phyloP scores from a whole-genome alignment of 2,888 invertebrate genomes.

The Saturnia japonica region DNA sequence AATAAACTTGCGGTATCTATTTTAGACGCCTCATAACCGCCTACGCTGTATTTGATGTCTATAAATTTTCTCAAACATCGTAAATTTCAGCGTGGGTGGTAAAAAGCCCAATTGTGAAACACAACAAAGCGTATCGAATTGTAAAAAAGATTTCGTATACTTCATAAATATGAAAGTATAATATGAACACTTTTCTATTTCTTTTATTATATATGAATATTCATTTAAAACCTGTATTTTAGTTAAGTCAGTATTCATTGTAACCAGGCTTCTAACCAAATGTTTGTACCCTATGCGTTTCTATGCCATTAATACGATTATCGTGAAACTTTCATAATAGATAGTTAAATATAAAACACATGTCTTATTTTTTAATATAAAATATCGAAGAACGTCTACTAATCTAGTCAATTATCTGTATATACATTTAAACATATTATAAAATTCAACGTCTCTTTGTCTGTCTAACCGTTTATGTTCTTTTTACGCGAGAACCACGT shows the following conservation, averaged over 20 bases:
- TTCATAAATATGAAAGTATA: conserved; percentile 1
- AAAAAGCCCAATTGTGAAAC: conserved; percentile 10
- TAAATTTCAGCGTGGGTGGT: conserved; percentile 20
- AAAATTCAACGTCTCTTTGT: too few species aligned
- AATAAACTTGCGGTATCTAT: conserved; percentile 18
- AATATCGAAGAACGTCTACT: too few species aligned
- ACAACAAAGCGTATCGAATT: neutral
- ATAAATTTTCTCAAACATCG: conserved; percentile 15
- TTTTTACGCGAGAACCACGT: too few species aligned
- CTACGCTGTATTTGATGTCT: conserved; percentile 11
- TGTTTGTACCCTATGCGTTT: too few species aligned
- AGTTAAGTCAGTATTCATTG: neutral
- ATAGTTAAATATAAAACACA: too few species aligned
- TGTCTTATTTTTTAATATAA: too few species aligned
- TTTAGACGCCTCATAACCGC: conserved; percentile 2
- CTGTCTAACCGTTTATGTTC: too few species aligned
- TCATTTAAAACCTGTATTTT: neutral
- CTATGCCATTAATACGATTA: too few species aligned
- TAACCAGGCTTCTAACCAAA: neutral
- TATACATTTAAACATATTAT: too few species aligned
- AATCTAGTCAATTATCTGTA: too few species aligned
- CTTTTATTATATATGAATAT: neutral
- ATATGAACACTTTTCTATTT: neutral
- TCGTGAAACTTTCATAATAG: too few species aligned
- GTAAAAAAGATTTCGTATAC: neutral